Evolutionary conservation across 2,888 invertebrate genomes (phyloP).

Genomic region (Minunthozetes semirufus): DNA sequence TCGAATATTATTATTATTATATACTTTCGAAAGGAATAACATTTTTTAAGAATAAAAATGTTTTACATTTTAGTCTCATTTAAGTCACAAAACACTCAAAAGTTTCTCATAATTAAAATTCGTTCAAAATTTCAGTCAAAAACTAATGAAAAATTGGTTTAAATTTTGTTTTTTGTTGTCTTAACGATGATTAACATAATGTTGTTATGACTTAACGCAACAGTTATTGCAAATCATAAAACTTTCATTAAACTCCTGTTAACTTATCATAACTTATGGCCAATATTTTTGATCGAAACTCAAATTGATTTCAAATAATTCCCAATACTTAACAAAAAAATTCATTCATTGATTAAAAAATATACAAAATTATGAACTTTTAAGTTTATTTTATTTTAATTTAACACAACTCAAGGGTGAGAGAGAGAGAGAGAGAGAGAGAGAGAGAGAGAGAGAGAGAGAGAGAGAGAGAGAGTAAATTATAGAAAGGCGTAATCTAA

Average conservation of each 20-base stretch:
- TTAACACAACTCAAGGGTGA: neutral
- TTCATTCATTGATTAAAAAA: too few species aligned
- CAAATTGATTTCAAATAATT: neutral
- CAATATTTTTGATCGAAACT: neutral
- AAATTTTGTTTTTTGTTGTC: neutral
- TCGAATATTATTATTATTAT: neutral
- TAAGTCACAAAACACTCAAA: neutral
- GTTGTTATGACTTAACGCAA: neutral
- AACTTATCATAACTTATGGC: neutral
- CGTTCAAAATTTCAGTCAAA: neutral
- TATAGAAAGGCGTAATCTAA: too few species aligned
- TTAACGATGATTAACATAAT: neutral
- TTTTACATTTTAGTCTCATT: neutral
- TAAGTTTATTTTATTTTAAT: too few species aligned
- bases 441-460: conserved; percentile 11
- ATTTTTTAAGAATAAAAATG: neutral
- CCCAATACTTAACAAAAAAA: neutral
- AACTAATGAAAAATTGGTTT: neutral
- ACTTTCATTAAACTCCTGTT: neutral
- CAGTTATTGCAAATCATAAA: neutral
- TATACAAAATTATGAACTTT: too few species aligned
- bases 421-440: neutral
- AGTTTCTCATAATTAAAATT: neutral
- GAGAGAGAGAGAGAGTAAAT: neutral
- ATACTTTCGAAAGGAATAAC: neutral